Conservation (phyloP, 2,113 vertebrate species). For the Clarias batrachus region DNA sequence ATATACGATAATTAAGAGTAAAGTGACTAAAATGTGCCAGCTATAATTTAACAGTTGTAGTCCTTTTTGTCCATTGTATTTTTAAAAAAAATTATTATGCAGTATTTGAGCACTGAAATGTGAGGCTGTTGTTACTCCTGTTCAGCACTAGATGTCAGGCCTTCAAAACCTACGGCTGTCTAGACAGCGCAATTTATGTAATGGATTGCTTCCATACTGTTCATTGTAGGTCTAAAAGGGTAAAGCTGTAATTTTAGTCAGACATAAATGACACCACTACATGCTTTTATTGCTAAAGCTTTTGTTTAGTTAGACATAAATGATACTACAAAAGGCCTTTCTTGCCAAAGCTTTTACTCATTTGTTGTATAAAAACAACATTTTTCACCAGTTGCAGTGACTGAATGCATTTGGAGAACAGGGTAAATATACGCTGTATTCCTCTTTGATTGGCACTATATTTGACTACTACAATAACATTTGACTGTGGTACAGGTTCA, state of each 20-base stretch:
- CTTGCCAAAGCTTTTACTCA: background rate
- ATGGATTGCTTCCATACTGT: background rate
- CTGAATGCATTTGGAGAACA: background rate
- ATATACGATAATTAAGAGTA: too few species aligned
- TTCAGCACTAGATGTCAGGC: conserved; percentile 66
- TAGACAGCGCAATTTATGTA: background rate
- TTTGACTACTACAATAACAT: background rate
- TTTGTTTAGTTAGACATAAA: background rate
- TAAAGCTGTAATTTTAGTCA: background rate
- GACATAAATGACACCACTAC: background rate
- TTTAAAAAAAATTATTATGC: background rate
- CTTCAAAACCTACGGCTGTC: background rate
- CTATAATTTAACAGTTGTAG: background rate
- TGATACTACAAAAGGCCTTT: background rate
- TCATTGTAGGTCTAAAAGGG: background rate
- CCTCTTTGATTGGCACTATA: background rate
- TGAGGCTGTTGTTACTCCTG: conserved; percentile 2
- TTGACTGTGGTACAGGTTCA: background rate
- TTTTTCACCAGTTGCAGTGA: background rate
- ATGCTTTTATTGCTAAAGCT: background rate
- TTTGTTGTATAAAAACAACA: background rate
- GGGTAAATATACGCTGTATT: background rate
- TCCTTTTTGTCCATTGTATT: background rate
- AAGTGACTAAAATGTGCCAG: background rate
- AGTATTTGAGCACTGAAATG: background rate